phyloP scores from a whole-genome alignment of 2,888 invertebrate species.

The Cosmia trapezina region DNA sequence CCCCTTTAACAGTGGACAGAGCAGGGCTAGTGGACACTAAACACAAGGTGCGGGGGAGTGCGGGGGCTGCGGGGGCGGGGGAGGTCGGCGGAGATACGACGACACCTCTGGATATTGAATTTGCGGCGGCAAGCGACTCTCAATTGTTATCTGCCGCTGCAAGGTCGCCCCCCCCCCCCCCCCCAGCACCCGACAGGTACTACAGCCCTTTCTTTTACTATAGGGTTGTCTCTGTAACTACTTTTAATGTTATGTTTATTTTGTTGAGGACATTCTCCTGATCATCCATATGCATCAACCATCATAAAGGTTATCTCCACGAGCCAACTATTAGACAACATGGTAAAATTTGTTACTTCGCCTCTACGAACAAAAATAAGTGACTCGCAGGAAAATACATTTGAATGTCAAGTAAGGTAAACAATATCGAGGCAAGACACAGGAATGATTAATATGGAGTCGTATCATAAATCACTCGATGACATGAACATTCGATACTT shows the following conservation, averaged over 20 bases:
- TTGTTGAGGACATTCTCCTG: background rate
- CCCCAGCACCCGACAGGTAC: conserved; percentile 80
- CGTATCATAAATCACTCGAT: conserved; percentile 62
- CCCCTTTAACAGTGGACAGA: conserved; percentile 81
- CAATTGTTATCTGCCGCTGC: conserved; percentile 89
- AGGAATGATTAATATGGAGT: conserved; percentile 52
- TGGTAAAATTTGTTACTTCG: background rate
- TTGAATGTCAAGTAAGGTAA: conserved; percentile 61
- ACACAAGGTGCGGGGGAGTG: conserved; percentile 77
- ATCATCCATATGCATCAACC: background rate
- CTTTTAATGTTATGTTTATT: background rate
- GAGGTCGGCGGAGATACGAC: conserved; percentile 67
- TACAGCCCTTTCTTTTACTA: conserved; percentile 82
- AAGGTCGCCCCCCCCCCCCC: conserved; percentile 83
- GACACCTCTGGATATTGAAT: conserved; percentile 90
- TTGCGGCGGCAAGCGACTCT: conserved; percentile 85
- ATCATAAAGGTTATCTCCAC: background rate
- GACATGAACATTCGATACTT: conserved; percentile 62
- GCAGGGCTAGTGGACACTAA: conserved; percentile 83
- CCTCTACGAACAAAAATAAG: conserved; percentile 30
- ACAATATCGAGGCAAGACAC: conserved; percentile 61
- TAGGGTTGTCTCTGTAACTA: conserved; percentile 77
- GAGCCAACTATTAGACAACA: background rate
- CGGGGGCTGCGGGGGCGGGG: conserved; percentile 51
- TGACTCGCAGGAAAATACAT: conserved; percentile 50